A percentile compares a stretch with the other conserved stretches of the same genome.
Evolutionary conservation across 2,797 vertebrate species (phyloP).

Genomic region (Otus scops): DNA sequence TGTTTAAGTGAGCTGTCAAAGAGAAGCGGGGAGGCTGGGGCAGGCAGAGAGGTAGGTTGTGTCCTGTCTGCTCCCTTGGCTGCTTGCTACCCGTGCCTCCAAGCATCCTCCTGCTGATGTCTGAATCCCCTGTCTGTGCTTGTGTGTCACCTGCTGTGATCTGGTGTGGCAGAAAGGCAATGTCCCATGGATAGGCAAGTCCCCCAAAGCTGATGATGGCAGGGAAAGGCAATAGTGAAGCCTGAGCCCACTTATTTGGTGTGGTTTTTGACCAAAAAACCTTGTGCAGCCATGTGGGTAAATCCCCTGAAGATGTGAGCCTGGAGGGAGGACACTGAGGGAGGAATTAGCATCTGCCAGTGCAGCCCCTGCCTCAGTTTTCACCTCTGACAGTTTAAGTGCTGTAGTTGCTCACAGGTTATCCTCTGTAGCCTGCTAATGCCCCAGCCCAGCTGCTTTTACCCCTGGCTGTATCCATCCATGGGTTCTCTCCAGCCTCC

Average conservation of each 20-base stretch:
- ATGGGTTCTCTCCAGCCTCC: neutral
- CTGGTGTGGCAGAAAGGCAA: neutral
- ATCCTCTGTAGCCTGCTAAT: neutral
- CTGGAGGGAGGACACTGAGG: neutral
- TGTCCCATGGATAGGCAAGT: neutral
- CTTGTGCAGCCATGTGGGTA: neutral
- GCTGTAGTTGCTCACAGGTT: neutral
- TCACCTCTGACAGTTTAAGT: neutral
- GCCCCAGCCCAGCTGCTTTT: neutral
- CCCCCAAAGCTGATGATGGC: neutral
- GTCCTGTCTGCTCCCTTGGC: neutral
- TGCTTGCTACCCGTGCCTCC: neutral
- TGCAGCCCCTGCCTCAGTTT: neutral
- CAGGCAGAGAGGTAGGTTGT: neutral
- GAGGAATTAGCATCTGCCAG: neutral
- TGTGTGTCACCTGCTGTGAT: neutral
- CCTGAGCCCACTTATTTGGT: neutral
- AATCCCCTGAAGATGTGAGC: neutral
- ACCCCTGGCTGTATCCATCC: neutral
- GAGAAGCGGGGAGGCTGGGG: neutral
- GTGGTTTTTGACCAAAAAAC: neutral
- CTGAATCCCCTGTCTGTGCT: fast-evolving
- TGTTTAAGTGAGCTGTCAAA: neutral
- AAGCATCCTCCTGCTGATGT: neutral
- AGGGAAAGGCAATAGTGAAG: neutral